Evolutionary conservation across 2,113 vertebrate genomes (phyloP).

Genomic region (Erinaceus europaeus): DNA sequence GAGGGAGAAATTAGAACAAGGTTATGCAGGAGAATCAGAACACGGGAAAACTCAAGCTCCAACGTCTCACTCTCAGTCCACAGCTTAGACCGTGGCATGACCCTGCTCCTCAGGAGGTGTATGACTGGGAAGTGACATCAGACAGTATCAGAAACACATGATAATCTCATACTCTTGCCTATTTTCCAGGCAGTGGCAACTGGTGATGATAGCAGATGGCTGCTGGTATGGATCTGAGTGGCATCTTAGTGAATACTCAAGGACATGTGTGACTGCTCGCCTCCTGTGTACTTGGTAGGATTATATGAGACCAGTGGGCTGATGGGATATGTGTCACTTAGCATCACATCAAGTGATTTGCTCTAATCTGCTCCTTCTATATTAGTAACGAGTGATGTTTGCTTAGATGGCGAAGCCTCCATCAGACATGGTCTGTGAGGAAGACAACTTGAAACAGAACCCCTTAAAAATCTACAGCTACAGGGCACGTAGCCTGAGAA

Average conservation of each 20-base stretch:
- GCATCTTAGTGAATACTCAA: too few relatives aligned
- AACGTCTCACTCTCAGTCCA: background rate
- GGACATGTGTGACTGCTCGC: too few relatives aligned
- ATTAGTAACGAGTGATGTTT: too few relatives aligned
- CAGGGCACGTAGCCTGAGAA: background rate
- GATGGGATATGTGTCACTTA: background rate
- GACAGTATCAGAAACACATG: background rate
- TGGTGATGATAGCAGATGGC: background rate
- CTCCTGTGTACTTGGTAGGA: too few relatives aligned
- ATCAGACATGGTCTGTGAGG: background rate
- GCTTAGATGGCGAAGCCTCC: background rate
- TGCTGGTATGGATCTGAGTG: too few relatives aligned
- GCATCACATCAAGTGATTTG: too few relatives aligned
- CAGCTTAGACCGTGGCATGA: background rate
- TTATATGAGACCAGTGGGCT: too few relatives aligned
- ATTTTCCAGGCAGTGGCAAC: background rate
- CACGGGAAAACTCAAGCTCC: background rate
- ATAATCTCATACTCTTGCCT: background rate
- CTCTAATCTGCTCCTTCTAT: too few relatives aligned
- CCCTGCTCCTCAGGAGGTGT: background rate
- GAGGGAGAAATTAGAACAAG: background rate
- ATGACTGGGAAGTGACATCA: background rate
- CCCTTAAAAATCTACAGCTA: background rate
- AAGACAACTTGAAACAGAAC: background rate
- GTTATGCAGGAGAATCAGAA: background rate